Conservation (phyloP, 2,797 vertebrate species). For the Alectoris magna region DNA sequence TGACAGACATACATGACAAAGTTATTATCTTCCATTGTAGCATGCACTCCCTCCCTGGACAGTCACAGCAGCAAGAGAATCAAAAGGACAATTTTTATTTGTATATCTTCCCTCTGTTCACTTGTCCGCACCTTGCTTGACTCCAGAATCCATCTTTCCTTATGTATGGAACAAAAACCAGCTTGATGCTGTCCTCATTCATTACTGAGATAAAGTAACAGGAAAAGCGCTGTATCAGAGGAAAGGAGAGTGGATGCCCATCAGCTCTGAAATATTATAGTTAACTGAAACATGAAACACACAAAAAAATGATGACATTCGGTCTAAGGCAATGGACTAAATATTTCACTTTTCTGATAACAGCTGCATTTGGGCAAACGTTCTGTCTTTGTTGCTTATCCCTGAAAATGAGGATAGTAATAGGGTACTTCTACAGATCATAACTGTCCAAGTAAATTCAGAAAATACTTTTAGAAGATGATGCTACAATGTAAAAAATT, state of each 20-base stretch:
- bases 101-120: not conserved
- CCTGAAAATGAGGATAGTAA: not conserved
- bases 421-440: fast-evolving
- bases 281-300: not conserved
- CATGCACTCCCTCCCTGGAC: not conserved
- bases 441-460: not conserved
- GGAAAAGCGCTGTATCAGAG: not conserved
- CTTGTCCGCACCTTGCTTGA: not conserved
- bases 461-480: not conserved
- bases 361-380: not conserved
- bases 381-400: not conserved
- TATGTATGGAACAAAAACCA: not conserved
- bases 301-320: not conserved
- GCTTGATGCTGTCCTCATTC: not conserved
- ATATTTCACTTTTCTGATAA: not conserved
- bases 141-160: not conserved
- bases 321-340: not conserved
- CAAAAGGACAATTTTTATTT: not conserved
- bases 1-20: not conserved
- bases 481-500: not conserved
- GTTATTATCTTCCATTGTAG: not conserved
- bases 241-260: not conserved
- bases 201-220: not conserved
- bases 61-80: not conserved
- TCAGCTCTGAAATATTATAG: not conserved